phyloP scores from a whole-genome alignment of 2,113 vertebrate species.

The Xenus cinereus region DNA sequence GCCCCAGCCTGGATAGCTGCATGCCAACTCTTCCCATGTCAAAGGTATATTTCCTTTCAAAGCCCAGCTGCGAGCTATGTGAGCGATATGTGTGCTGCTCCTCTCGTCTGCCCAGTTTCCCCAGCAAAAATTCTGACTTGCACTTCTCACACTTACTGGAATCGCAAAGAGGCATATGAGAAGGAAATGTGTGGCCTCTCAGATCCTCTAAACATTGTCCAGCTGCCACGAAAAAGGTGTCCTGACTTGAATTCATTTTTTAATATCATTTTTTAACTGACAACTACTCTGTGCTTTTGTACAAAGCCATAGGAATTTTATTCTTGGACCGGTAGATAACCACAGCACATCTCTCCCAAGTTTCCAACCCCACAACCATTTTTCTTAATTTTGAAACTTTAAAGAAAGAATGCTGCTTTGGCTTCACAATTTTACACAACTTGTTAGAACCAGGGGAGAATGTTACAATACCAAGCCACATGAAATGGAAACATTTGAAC shows the following conservation, averaged over 20 bases:
- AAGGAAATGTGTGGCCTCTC: not conserved
- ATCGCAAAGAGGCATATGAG: not conserved
- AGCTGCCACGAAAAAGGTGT: conserved; percentile 45
- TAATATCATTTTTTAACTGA: conserved; percentile 29
- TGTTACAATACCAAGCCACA: conserved; percentile 51
- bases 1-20: not conserved
- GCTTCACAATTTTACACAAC: conserved; percentile 65
- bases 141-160: conserved; percentile 12
- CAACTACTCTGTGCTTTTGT: conserved; percentile 47
- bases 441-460: conserved; percentile 65
- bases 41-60: not conserved
- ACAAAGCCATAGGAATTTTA: conserved; percentile 74
- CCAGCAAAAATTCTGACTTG: not conserved
- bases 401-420: conserved; percentile 78
- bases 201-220: conserved; percentile 1
- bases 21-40: not conserved
- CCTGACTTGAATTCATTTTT: not conserved
- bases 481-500: conserved; percentile 68
- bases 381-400: conserved; percentile 79
- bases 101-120: not conserved
- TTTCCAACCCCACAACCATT: conserved; percentile 79
- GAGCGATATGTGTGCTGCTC: not conserved
- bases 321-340: conserved; percentile 76
- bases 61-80: not conserved
- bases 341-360: conserved; percentile 75